Conservation (phyloP, 1,140 invertebrate genomes). For the Neotoxoptera formosana region DNA sequence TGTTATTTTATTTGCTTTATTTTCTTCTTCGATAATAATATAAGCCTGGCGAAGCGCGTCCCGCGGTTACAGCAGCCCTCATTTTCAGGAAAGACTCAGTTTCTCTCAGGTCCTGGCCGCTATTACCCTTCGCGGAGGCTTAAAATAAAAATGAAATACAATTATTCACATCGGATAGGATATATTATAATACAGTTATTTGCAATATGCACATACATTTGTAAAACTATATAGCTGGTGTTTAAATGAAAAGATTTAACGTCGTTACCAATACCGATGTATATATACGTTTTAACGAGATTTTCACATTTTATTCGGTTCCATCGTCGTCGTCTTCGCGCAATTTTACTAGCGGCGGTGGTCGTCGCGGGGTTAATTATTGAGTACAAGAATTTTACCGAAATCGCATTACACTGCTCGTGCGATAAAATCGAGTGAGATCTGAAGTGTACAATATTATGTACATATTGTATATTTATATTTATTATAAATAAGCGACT, state of each 20-base stretch:
- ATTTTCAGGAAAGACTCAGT: background rate
- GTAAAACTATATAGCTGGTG: background rate
- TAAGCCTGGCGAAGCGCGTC: background rate
- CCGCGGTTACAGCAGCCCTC: background rate
- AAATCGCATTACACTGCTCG: background rate
- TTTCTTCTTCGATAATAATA: background rate
- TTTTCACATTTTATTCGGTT: background rate
- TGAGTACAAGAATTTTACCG: background rate
- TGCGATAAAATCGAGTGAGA: background rate
- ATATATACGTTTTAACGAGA: background rate
- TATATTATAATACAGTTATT: background rate
- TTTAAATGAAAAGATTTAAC: background rate
- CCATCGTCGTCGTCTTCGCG: background rate
- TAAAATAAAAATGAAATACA: background rate
- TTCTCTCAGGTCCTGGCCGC: background rate
- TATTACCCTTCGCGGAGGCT: background rate
- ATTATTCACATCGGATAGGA: background rate
- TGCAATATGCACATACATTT: background rate
- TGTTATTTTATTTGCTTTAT: slow-evolving; percentile 19
- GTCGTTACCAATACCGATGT: background rate
- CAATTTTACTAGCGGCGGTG: background rate
- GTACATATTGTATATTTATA: background rate
- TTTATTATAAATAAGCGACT: background rate
- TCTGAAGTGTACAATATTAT: background rate
- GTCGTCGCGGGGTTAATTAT: background rate